phyloP scores from a whole-genome alignment of 2,113 vertebrate genomes.

The Aegithalos caudatus region DNA sequence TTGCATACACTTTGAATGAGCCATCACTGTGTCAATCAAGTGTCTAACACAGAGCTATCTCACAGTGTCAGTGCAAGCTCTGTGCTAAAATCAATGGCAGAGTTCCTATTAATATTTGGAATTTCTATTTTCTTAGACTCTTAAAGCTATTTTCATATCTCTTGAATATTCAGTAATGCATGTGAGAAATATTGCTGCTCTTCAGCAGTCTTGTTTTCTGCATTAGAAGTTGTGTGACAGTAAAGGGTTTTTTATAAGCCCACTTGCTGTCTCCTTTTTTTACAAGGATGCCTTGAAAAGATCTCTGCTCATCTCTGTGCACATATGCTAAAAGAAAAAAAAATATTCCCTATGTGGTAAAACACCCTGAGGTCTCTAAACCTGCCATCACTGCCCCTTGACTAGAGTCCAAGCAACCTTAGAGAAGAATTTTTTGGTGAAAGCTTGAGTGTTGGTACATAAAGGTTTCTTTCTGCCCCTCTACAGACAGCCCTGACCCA shows the following conservation, averaged over 20 bases:
- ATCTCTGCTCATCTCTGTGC: background rate
- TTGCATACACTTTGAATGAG: slow-evolving; percentile 69
- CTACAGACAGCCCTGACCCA: background rate
- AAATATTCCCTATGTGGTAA: background rate
- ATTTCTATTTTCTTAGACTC: slow-evolving; percentile 59
- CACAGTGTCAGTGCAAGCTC: slow-evolving; percentile 58
- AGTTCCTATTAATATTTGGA: slow-evolving; percentile 62
- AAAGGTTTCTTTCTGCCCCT: background rate
- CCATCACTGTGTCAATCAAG: slow-evolving; percentile 74
- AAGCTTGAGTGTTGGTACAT: background rate
- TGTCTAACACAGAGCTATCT: slow-evolving; percentile 65
- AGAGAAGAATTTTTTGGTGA: background rate
- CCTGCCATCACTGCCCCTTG: background rate
- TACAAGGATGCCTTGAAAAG: slow-evolving; percentile 15
- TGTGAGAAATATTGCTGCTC: slow-evolving; percentile 29
- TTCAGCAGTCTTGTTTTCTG: slow-evolving; percentile 31
- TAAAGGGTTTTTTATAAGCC: slow-evolving; percentile 31
- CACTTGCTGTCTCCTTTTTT: slow-evolving; percentile 41
- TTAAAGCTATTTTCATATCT: slow-evolving; percentile 45
- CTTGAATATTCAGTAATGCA: slow-evolving; percentile 41
- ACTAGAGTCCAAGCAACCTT: background rate
- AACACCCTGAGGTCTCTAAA: background rate
- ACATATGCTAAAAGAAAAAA: background rate
- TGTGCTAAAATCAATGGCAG: slow-evolving; percentile 65
- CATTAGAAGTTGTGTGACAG: slow-evolving; percentile 39